Evolutionary conservation across 2,113 vertebrate species (phyloP).

Genomic region (Romanogobio albipinnatus): DNA sequence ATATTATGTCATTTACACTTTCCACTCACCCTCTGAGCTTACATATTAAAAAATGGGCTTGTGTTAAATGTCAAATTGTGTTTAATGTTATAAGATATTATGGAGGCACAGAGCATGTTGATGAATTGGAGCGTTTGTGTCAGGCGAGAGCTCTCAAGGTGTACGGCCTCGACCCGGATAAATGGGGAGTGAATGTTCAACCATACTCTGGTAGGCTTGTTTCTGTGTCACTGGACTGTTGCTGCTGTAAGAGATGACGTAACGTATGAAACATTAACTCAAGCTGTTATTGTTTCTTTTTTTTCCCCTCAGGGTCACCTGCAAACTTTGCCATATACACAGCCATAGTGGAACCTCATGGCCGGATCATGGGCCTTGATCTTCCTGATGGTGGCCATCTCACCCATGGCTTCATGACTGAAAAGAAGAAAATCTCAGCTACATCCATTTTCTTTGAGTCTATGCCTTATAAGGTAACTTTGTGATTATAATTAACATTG

Average conservation of each 20-base stretch:
- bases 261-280: not conserved
- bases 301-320: slow-evolving; percentile 81
- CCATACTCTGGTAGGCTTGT: slow-evolving; percentile 89
- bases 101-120: slow-evolving; percentile 90
- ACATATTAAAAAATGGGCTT: not conserved
- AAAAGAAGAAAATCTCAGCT: slow-evolving; percentile 97
- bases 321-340: slow-evolving; percentile 96
- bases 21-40: too few relatives aligned
- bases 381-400: slow-evolving; percentile 95
- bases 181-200: slow-evolving; percentile 96
- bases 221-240: not conserved
- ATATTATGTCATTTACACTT: not conserved
- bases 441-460: slow-evolving; percentile 98
- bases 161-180: slow-evolving; percentile 82
- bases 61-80: not conserved
- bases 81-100: slow-evolving; percentile 83
- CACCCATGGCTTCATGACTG: slow-evolving; percentile 97
- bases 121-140: slow-evolving; percentile 92
- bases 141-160: slow-evolving; percentile 89
- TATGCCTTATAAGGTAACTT: slow-evolving; percentile 94
- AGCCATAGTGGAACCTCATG: slow-evolving; percentile 91
- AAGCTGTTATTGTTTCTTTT: not conserved
- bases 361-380: slow-evolving; percentile 97
- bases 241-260: not conserved
- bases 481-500: not conserved